A percentile compares a stretch with the other conserved stretches of the same genome.
phyloP scores from a whole-genome alignment of 1,140 invertebrate species.

The Trichonephila inaurata region DNA sequence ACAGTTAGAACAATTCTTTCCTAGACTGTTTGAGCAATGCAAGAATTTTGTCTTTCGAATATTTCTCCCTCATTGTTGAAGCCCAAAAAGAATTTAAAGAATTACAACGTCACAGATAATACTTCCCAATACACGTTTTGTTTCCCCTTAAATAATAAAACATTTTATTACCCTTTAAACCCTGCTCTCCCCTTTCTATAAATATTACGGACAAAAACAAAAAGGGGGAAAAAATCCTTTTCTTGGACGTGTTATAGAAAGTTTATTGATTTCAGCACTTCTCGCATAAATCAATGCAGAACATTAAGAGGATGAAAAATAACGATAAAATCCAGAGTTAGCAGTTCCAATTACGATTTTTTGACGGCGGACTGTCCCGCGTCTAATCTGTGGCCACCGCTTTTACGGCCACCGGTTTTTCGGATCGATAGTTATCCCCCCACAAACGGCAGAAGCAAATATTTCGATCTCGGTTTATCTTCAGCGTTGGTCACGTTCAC shows the following conservation, averaged over 20 bases:
- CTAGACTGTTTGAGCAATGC: no score
- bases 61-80: no score
- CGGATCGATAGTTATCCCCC: constrained; percentile 64
- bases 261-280: constrained; percentile 23
- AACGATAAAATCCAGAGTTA: background rate
- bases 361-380: background rate
- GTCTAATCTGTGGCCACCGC: background rate
- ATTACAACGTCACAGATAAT: no score
- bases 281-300: constrained; percentile 31
- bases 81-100: no score
- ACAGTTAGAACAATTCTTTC: no score
- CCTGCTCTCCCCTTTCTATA: no score
- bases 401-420: constrained; percentile 40
- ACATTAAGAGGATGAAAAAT: constrained; percentile 40
- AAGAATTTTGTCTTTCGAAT: no score
- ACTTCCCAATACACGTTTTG: no score
- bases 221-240: background rate
- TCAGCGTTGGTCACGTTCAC: constrained; percentile 55
- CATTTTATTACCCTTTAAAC: no score
- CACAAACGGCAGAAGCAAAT: constrained; percentile 69
- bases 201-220: no score
- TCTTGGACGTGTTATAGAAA: background rate
- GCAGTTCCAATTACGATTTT: constrained; percentile 6
- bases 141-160: no score
- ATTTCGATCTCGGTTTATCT: constrained; percentile 74